Evolutionary conservation across 2,113 vertebrate species (phyloP), one percentile per base, ranked within the genome.

Genomic region (Ariopsis seemanni): DNA sequence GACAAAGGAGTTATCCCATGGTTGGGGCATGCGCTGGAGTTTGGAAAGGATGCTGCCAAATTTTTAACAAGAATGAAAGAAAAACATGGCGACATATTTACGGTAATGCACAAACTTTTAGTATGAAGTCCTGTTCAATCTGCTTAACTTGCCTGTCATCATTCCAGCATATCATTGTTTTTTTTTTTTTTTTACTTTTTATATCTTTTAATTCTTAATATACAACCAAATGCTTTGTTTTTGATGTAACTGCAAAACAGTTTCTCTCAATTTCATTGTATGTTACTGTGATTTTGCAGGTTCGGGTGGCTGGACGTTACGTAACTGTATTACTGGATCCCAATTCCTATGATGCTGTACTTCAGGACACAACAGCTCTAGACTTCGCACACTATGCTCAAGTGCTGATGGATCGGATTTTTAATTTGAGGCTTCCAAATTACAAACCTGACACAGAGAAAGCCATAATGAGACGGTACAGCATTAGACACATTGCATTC

Each of bases 21-120:
- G 97, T 82, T 98, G 85, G 97, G 97, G 1, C 95, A 97, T 14
- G 96, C 97, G 2, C 91, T 97, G 82, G 96, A 96, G 58, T 97
- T 97, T 92, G 96, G 97, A 77, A 96, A 92, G 91, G 96, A 98
- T 89, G 95, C 95, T 0, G 94, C 95, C n/a, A 93, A 94, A 86
- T 97, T 98, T 91, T 92, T 97, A 69, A 91, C 90, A 1, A 93
- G 94, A 89, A 97, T 98, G 97, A 97, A 95, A 90, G 88, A 72
- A 84, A 97, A 97, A 88, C 96, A 97, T 5, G 97, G 97, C 0
- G 92, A 97, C 88, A 95, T 97, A 88, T 98, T 97, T 90, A 97
- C 97, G 6, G 97, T 82, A 82, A 58, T 82, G 30, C 34, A 14
- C 53, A 18, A 81, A 22, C 10, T 4, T 60, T 10, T 20, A 60